Conservation (phyloP, 2,888 invertebrate genomes). For the Eudemis profundana region DNA sequence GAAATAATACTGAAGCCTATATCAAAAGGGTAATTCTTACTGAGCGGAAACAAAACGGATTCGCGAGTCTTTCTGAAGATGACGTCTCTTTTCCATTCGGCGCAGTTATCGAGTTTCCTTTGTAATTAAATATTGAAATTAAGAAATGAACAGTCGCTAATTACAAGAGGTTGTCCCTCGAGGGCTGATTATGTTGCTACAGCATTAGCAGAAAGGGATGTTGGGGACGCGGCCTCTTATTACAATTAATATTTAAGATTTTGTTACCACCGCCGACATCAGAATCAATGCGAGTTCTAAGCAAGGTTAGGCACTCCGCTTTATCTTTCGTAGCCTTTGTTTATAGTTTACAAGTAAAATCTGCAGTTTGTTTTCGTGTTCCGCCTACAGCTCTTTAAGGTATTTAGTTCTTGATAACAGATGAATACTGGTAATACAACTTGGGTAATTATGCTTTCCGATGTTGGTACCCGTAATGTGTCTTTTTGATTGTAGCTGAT, state of each 20-base stretch:
- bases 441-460: not conserved
- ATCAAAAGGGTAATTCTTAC: constrained; percentile 64
- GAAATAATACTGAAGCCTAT: constrained; percentile 73
- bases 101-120: constrained; percentile 85
- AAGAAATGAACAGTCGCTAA: constrained; percentile 86
- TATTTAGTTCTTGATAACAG: not conserved
- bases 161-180: constrained; percentile 85
- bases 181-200: constrained; percentile 81
- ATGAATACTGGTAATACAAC: no score
- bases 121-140: constrained; percentile 87
- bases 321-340: constrained; percentile 3
- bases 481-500: constrained; percentile 1
- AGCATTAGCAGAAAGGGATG: constrained; percentile 79
- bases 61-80: constrained; percentile 79
- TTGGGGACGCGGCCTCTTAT: constrained; percentile 65
- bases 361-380: constrained; percentile 7
- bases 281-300: constrained; percentile 28
- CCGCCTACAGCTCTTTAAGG: not conserved
- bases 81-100: constrained; percentile 79
- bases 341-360: constrained; percentile 10
- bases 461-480: not conserved
- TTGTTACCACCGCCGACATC: constrained; percentile 58
- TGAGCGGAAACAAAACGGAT: constrained; percentile 78
- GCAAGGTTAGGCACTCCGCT: constrained; percentile 18
- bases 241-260: constrained; percentile 80